phyloP scores from a whole-genome alignment of 2,797 vertebrate genomes.

The Melanogrammus aeglefinus region DNA sequence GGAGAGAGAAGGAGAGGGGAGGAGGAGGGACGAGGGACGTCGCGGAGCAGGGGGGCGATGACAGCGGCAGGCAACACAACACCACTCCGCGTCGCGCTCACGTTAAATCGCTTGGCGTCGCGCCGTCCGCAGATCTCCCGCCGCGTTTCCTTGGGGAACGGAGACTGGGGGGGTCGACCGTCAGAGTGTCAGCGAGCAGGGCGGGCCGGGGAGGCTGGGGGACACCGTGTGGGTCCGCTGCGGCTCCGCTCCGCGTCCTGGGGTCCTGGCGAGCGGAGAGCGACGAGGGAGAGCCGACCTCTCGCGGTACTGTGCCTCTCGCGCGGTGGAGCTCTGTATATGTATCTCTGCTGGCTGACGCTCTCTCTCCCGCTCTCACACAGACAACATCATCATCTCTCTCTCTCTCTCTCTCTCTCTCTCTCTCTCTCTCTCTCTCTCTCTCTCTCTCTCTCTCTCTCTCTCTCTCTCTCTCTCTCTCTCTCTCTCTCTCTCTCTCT shows the following conservation, averaged over 20 bases:
- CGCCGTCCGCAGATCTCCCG: slow-evolving; percentile 64
- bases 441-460: too few species aligned
- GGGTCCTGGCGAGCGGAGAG: background rate
- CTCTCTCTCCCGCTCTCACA: background rate
- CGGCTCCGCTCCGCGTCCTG: slow-evolving; percentile 63
- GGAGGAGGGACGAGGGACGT: background rate
- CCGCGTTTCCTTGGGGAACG: slow-evolving; percentile 52
- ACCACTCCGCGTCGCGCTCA: slow-evolving; percentile 71
- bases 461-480: background rate
- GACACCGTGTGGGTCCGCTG: slow-evolving; percentile 46
- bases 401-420: background rate
- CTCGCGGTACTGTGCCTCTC: background rate
- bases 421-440: slow-evolving; percentile 4
- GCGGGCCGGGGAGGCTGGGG: slow-evolving; percentile 56
- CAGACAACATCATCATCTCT: background rate
- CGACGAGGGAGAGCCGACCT: background rate
- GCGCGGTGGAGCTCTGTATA: background rate
- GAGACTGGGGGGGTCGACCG: slow-evolving; percentile 56
- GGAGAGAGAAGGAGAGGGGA: slow-evolving; percentile 27
- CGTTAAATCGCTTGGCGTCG: slow-evolving; percentile 79
- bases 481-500: background rate
- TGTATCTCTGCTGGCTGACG: background rate
- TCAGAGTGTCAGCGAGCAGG: slow-evolving; percentile 57
- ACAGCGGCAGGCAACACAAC: slow-evolving; percentile 58
- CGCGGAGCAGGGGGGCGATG: slow-evolving; percentile 27